phyloP scores from a whole-genome alignment of 2,797 vertebrate genomes.

The Amblyopsis hoosieri region DNA sequence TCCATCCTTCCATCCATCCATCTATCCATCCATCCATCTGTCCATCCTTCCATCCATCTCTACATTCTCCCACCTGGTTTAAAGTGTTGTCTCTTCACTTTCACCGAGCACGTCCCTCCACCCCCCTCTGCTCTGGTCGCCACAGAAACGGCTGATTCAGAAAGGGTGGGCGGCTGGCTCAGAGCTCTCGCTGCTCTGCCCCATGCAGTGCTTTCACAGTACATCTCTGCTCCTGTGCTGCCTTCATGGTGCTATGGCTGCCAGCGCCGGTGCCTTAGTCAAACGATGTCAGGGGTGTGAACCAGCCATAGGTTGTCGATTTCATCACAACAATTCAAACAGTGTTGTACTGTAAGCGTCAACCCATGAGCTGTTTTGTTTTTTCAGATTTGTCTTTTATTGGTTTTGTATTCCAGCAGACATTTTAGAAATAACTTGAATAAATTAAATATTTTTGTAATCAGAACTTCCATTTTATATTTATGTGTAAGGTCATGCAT shows the following conservation, averaged over 20 bases:
- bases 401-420: conserved; percentile 2
- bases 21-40: conserved; percentile 1
- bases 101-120: conserved; percentile 49
- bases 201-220: conserved; percentile 74
- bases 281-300: conserved; percentile 55
- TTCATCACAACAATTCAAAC: conserved; percentile 4
- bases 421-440: conserved; percentile 6
- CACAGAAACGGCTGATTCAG: conserved; percentile 81
- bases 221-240: conserved; percentile 68
- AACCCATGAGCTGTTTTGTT: conserved; percentile 34
- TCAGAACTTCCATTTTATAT: conserved; percentile 21
- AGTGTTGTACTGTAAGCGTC: too few relatives aligned
- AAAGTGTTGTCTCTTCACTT: conserved; percentile 68
- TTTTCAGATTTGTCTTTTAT: not conserved
- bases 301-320: conserved; percentile 40
- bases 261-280: conserved; percentile 65
- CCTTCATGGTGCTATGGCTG: conserved; percentile 63
- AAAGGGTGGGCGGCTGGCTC: conserved; percentile 77
- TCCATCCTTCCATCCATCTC: conserved; percentile 30
- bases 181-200: conserved; percentile 73
- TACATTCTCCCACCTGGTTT: conserved; percentile 55
- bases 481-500: not conserved
- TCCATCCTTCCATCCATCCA: conserved; percentile 33
- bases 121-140: conserved; percentile 66
- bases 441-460: conserved; percentile 30